These are phyloP conservation scores for Calameuta filiformis DNA, from an alignment of 2,888 invertebrate genomes.

Conservation along the genomic window DNA sequence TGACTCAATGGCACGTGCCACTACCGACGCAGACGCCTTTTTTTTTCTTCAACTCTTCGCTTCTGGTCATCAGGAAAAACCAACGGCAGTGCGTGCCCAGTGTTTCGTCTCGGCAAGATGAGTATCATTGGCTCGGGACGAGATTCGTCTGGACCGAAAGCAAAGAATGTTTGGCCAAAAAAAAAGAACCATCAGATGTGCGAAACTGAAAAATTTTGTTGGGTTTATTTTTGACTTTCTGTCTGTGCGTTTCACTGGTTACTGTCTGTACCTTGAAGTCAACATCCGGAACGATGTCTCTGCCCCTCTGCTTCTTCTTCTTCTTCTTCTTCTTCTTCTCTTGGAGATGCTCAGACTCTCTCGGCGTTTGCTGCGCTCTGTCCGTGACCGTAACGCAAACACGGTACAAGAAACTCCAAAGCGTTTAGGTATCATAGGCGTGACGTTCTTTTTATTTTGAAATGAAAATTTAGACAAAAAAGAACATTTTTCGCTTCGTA, in stretches of 20 bases:
- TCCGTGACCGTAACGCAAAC: background rate
- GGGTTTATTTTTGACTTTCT: background rate
- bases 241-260: background rate
- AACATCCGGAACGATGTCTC: background rate
- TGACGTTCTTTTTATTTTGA: background rate
- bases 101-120: background rate
- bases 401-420: background rate
- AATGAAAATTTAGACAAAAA: background rate
- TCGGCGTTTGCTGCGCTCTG: background rate
- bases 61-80: background rate
- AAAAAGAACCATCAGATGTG: background rate
- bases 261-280: background rate
- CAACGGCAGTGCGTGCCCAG: background rate
- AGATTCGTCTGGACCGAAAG: background rate
- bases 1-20: constrained; percentile 39
- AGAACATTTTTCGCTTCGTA: background rate
- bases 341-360: background rate
- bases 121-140: background rate
- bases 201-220: background rate
- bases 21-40: constrained; percentile 5
- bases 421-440: background rate
- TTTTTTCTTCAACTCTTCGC: background rate
- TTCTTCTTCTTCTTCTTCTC: background rate
- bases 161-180: background rate
- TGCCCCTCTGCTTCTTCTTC: background rate